Conservation (phyloP, 2,113 vertebrate genomes). For the Rutilus rutilus region DNA sequence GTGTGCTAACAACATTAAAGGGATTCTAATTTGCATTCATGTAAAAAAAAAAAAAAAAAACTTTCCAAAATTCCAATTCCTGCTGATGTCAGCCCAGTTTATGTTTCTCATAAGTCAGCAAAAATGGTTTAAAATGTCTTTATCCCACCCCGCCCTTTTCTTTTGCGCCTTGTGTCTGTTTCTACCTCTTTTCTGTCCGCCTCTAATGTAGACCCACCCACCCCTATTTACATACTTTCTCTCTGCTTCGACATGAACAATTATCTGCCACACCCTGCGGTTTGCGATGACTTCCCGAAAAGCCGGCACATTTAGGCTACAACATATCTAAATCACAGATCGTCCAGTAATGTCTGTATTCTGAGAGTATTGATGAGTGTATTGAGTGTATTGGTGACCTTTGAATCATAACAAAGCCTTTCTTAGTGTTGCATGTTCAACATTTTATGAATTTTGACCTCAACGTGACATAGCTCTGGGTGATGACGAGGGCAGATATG, state of each 20-base stretch:
- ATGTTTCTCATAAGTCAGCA: background rate
- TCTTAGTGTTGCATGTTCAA: background rate
- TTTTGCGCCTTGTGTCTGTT: background rate
- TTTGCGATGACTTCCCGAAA: background rate
- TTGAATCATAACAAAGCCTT: background rate
- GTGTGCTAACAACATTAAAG: background rate
- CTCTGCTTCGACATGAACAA: conserved; percentile 67
- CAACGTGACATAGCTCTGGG: background rate
- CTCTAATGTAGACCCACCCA: conserved; percentile 27
- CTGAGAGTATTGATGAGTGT: background rate
- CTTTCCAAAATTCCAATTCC: background rate
- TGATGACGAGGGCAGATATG: background rate
- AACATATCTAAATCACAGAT: background rate
- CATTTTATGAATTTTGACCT: background rate
- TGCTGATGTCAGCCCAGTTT: background rate
- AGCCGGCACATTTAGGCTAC: background rate
- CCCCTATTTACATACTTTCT: conserved; percentile 71
- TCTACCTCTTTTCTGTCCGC: background rate
- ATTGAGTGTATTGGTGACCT: background rate
- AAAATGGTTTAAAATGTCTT: background rate
- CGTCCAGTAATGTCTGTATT: background rate
- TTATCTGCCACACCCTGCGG: background rate
- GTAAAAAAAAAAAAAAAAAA: background rate
- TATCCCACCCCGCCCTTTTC: background rate
- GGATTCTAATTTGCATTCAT: background rate